Base-by-base conservation (phyloP, 2,888 invertebrate genomes). In the Ischnus inquisitorius region DNA sequence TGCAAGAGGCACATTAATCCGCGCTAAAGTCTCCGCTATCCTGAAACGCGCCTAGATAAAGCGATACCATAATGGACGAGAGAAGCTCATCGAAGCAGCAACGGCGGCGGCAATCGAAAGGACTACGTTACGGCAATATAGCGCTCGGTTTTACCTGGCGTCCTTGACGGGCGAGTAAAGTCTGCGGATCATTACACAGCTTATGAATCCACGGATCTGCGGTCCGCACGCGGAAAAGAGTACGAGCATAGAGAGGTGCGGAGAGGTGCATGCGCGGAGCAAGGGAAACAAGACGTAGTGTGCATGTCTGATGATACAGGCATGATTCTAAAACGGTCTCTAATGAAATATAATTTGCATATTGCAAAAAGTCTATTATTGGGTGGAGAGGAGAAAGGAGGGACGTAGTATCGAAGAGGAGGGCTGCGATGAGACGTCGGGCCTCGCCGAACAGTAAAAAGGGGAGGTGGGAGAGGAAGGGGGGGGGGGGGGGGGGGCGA, bases 261-360 rank as follows among this genome's bases (percentile, higher is more conserved):
- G 16, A 28, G 19, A 28, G 28, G n/a, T n/a, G n/a, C n/a, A n/a
- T n/a, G n/a, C n/a, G n/a, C n/a, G 8, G 34, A 48, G 48, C 48
- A 19, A 64, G 22, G 22, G 28, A 28, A 74, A 64, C 16, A 14
- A 62, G 60, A 43, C 10, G 34, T 16, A 48, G 62, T 22, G 22
- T 10, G 51, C 22, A 65, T 64, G 12, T 10, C 28, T n/a, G 62
- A 16, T 72, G 43, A 72, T 72, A 64, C 76, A 60, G 48, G 71
- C 48, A 62, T 69, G 62, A 67, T 68, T 83, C 72, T 54, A 79
- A 83, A 85, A 84, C 78, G 81, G 62, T 80, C 77, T 68, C 83
- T 86, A 87, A 88, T 87, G 87, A 86, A 86, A 85, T 78, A 81
- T 87, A 88, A 87, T 89, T 88, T 88, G 84, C 86, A 87, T 83